Percentiles rank a stretch among this genome's conserved stretches.
phyloP scores from a whole-genome alignment of 1,140 invertebrate genomes.

The Hycleus phaleratus region DNA sequence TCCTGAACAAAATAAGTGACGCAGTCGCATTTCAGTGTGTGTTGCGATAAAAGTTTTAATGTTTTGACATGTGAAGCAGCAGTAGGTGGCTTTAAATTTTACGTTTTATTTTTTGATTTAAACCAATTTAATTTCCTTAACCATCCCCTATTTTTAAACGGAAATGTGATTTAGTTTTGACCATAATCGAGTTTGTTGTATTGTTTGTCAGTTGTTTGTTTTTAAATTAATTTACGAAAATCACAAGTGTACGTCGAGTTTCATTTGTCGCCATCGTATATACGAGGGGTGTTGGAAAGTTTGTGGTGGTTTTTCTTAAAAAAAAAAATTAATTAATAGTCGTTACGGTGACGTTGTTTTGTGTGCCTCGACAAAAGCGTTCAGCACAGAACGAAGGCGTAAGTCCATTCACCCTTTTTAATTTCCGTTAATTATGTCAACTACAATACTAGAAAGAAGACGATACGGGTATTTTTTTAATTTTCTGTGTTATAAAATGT shows the following conservation, averaged over 20 bases:
- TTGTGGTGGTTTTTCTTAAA: neutral
- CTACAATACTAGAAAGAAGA: too few relatives aligned
- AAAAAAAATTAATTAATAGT: constrained; percentile 23
- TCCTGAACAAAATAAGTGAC: neutral
- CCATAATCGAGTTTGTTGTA: too few relatives aligned
- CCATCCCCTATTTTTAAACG: neutral
- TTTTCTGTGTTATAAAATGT: too few relatives aligned
- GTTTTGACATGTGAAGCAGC: constrained; percentile 9
- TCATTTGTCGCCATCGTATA: too few relatives aligned
- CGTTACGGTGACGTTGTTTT: constrained; percentile 41
- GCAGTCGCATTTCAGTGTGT: constrained; percentile 12
- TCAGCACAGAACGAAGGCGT: constrained; percentile 42
- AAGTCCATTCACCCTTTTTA: constrained; percentile 22
- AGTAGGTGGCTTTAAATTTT: constrained; percentile 4
- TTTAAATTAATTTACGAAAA: too few relatives aligned
- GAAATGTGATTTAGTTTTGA: too few relatives aligned
- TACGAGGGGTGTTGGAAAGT: neutral
- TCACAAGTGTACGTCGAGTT: too few relatives aligned
- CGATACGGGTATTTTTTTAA: too few relatives aligned
- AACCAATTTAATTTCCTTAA: neutral
- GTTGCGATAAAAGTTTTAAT: neutral
- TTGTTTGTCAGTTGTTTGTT: too few relatives aligned
- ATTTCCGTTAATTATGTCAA: neutral
- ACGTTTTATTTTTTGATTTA: constrained; percentile 3
- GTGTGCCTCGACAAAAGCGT: constrained; percentile 41